Evolutionary conservation across 2,888 invertebrate genomes (phyloP), one percentile per base, ranked within the genome.

Genomic region (Drosophila nr. medialis): DNA sequence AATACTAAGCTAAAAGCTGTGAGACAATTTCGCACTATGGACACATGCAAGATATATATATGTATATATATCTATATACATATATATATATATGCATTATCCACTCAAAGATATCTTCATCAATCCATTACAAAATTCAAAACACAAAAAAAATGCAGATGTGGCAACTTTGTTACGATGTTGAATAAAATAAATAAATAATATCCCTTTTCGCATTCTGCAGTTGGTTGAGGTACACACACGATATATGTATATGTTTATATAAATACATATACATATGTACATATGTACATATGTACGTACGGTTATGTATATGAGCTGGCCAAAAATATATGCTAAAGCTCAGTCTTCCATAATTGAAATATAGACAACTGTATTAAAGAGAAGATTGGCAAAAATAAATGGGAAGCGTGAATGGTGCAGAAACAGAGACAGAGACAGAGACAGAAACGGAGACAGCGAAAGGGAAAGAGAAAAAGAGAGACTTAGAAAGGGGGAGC

Each of bases 81-180:
- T 21, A 6, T 42, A 4, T 13, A 13, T 6, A 4, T 13, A 15
- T 13, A 4, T 21, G 42, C 42, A 38, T 4, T 38, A 38, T 18
- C 8, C 8, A 38, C 18, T 18, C 8, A 21, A 42, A 21, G 3
- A 13, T 42, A 7, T 13, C 4, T 45, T 21, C 7, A 7, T 21
- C 13, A 6, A 13, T 21, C 42, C 11, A 38, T 38, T 38, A 38
- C 38, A 18, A 18, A 38, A n/a, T 10, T 40, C n/a, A n/a, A 40
- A 40, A n/a, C n/a, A 42, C 42, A 42, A n/a, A 42, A n/a, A 42
- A 42, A 6, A 42, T 42, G 45, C 45, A 45, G 15, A 15, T 45
- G 8, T 8, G 15, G 45, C 21, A 8, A 15, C 21, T 24, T 13
- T 24, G 4, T 2, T 4, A 2, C 15, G 21, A 21, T 21, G 13